phyloP scores from a whole-genome alignment of 2,888 invertebrate genomes.

The Brenthis ino region DNA sequence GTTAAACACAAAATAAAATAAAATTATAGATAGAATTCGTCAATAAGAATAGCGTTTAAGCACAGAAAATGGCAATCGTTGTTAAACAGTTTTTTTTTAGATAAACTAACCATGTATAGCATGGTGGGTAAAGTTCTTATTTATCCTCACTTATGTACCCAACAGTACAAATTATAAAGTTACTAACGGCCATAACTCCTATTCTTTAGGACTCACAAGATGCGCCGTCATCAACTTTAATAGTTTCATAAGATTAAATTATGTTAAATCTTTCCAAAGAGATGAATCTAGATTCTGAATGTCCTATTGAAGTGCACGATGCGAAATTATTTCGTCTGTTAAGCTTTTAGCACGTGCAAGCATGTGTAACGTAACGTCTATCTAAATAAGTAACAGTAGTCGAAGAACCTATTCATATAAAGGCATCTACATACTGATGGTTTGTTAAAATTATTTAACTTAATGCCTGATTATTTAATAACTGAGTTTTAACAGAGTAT shows the following conservation, averaged over 20 bases:
- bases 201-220: background rate
- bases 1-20: too few species aligned
- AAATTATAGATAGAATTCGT: too few species aligned
- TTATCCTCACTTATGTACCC: too few species aligned
- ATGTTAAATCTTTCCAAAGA: slow-evolving; percentile 3
- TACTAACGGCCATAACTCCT: background rate
- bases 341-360: slow-evolving; percentile 33
- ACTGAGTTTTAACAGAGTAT: too few species aligned
- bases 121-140: too few species aligned
- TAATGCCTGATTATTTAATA: too few species aligned
- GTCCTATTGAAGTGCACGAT: slow-evolving; percentile 33
- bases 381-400: slow-evolving; percentile 30
- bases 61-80: too few species aligned
- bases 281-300: slow-evolving; percentile 28
- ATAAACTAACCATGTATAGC: too few species aligned
- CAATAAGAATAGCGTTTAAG: too few species aligned
- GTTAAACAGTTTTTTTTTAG: too few species aligned
- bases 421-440: slow-evolving; percentile 15
- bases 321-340: slow-evolving; percentile 38
- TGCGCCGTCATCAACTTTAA: slow-evolving; percentile 10
- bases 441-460: background rate
- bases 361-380: slow-evolving; percentile 30
- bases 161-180: background rate
- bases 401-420: slow-evolving; percentile 26
- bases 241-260: slow-evolving; percentile 3